Evolutionary conservation across 2,113 vertebrate genomes (phyloP).

Genomic region (Neopipo cinnamomea): DNA sequence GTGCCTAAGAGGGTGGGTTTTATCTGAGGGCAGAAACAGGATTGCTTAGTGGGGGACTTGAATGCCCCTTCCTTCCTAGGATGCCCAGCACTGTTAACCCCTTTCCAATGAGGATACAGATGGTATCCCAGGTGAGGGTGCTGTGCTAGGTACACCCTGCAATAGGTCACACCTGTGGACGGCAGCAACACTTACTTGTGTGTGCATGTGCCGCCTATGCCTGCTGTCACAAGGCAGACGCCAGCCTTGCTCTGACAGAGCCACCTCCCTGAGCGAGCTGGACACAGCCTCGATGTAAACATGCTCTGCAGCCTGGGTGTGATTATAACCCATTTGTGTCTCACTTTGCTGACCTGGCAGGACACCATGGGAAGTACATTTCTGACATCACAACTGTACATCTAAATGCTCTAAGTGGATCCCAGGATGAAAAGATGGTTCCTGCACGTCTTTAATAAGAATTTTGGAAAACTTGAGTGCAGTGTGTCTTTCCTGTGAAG

Average conservation of each 20-base stretch:
- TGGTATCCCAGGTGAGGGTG: background rate
- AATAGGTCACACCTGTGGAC: background rate
- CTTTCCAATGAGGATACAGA: background rate
- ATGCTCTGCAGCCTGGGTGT: background rate
- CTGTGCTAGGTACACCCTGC: accelerated
- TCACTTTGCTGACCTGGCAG: background rate
- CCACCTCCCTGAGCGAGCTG: background rate
- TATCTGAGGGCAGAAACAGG: background rate
- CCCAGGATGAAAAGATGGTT: background rate
- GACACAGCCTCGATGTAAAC: background rate
- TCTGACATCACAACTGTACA: background rate
- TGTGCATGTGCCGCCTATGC: accelerated
- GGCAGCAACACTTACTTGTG: background rate
- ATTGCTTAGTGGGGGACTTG: background rate
- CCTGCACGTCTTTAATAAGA: background rate
- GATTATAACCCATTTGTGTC: accelerated
- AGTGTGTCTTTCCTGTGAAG: background rate
- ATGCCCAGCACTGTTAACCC: background rate
- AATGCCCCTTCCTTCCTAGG: background rate
- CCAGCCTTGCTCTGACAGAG: background rate
- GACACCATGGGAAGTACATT: background rate
- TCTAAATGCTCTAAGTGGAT: background rate
- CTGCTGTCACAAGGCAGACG: background rate
- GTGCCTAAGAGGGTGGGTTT: background rate
- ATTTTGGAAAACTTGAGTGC: background rate